phyloP scores from a whole-genome alignment of 2,888 invertebrate species.

The Hetaerina titia region DNA sequence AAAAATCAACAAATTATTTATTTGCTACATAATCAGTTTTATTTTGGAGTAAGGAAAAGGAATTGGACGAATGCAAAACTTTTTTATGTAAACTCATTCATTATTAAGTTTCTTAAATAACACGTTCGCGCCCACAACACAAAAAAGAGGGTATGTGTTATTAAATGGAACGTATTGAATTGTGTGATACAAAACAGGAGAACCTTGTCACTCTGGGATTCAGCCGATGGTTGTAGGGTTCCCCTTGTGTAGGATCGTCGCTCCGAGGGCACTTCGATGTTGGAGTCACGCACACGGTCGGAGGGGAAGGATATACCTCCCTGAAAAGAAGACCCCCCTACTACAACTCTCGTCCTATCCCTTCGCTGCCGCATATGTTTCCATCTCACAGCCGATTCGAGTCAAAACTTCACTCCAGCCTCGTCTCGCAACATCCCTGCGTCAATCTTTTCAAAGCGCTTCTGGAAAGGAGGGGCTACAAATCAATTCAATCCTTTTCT shows the following conservation, averaged over 20 bases:
- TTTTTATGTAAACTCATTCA: too few species aligned
- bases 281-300: not conserved
- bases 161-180: too few species aligned
- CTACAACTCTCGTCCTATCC: not conserved
- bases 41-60: too few species aligned
- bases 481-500: conserved; percentile 27
- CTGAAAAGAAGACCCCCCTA: not conserved
- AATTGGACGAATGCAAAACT: too few species aligned
- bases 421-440: not conserved
- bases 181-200: not conserved
- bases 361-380: not conserved
- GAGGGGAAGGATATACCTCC: not conserved
- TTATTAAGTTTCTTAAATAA: too few species aligned
- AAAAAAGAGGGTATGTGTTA: too few species aligned
- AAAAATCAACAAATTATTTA: not conserved
- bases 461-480: not conserved
- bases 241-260: too few species aligned
- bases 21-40: too few species aligned
- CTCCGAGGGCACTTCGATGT: not conserved
- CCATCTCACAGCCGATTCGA: not conserved
- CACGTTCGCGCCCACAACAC: too few species aligned
- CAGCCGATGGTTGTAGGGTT: not conserved
- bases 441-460: not conserved
- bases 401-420: not conserved
- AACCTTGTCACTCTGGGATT: not conserved